Evolutionary conservation across 2,113 vertebrate species (phyloP).

Genomic region (Danionella cerebrum): DNA sequence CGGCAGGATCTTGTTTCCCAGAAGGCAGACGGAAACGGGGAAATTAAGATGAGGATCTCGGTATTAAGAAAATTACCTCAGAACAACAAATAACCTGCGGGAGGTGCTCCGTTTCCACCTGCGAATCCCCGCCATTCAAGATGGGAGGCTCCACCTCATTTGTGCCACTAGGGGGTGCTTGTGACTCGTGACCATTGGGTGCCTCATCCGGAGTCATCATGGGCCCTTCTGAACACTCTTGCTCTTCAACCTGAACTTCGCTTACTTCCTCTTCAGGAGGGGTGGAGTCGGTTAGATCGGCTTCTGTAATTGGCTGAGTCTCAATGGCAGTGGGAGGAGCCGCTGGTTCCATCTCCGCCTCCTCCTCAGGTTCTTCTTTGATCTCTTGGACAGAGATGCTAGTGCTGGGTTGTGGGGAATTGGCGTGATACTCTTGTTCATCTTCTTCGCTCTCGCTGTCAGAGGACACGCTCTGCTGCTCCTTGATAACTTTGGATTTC

Average conservation of each 20-base stretch:
- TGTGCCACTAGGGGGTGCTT: slow-evolving; percentile 42
- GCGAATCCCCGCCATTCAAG: slow-evolving; percentile 84
- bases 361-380: slow-evolving; percentile 75
- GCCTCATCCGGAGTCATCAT: slow-evolving; percentile 52
- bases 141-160: slow-evolving; percentile 70
- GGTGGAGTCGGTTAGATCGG: neutral
- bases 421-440: slow-evolving; percentile 85
- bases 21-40: neutral
- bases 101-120: slow-evolving; percentile 75
- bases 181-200: slow-evolving; percentile 41
- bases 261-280: neutral
- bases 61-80: slow-evolving; percentile 85
- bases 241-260: slow-evolving; percentile 40
- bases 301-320: neutral
- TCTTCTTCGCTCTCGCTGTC: slow-evolving; percentile 91
- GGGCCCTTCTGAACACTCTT: slow-evolving; percentile 40
- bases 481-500: slow-evolving; percentile 56
- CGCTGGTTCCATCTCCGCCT: slow-evolving; percentile 35
- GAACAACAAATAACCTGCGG: slow-evolving; percentile 98
- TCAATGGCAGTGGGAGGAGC: neutral
- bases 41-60: neutral
- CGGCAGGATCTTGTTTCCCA: slow-evolving; percentile 3
- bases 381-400: slow-evolving; percentile 64
- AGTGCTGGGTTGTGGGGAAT: slow-evolving; percentile 46
- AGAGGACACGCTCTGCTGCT: slow-evolving; percentile 72